Evolutionary conservation across 2,113 vertebrate species (phyloP).

Genomic region (Danionella cerebrum): DNA sequence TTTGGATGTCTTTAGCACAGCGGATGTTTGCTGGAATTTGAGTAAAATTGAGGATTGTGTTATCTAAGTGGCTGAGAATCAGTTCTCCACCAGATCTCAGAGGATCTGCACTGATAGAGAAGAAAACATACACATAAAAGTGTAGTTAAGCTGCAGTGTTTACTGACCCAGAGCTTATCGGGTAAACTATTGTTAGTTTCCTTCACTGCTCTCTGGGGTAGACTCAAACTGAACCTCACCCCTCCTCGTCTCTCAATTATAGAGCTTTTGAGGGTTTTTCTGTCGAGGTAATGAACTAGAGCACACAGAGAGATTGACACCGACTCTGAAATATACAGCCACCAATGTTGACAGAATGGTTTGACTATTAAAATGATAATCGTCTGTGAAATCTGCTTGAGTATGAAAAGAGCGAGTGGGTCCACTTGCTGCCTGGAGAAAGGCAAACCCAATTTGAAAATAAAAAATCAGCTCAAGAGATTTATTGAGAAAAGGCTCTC

Average conservation of each 20-base stretch:
- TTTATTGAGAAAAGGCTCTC: background rate
- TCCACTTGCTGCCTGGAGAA: background rate
- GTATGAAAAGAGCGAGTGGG: background rate
- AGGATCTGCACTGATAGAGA: background rate
- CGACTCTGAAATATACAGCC: background rate
- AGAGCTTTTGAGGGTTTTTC: background rate
- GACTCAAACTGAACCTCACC: background rate
- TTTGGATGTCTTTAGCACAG: no score
- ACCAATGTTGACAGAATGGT: background rate
- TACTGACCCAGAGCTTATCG: background rate
- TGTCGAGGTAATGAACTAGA: background rate
- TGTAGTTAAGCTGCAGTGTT: background rate
- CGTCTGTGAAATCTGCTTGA: background rate
- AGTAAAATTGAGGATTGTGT: background rate
- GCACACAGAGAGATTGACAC: background rate
- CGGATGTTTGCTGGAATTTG: no score
- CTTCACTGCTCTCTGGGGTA: background rate
- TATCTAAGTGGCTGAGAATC: background rate
- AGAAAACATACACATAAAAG: slow-evolving; percentile 12
- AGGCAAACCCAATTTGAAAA: background rate
- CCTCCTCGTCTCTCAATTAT: no score
- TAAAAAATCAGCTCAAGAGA: background rate
- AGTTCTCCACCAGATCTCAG: background rate
- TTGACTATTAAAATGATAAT: slow-evolving; percentile 7
- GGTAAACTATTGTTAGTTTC: background rate